A percentile compares a stretch with the other conserved stretches of the same genome.
phyloP scores from a whole-genome alignment of 2,797 vertebrate species.

The Megaceryle alcyon region DNA sequence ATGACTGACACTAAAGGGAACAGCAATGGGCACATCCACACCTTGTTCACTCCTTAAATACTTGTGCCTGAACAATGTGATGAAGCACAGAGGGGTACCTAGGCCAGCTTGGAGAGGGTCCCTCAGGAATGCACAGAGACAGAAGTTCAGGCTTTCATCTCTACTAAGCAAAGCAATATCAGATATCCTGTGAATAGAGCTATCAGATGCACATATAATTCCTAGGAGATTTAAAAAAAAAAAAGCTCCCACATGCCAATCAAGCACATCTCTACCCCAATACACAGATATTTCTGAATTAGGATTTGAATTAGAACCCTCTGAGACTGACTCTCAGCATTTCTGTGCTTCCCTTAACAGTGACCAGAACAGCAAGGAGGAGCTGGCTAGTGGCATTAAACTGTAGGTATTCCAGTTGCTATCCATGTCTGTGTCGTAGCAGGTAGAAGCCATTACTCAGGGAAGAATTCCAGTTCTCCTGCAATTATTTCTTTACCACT shows the following conservation, averaged over 20 bases:
- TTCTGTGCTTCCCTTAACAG: background rate
- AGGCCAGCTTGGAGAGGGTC: background rate
- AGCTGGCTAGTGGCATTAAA: background rate
- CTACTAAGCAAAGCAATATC: background rate
- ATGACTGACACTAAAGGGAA: slow-evolving; percentile 44
- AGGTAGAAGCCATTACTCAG: background rate
- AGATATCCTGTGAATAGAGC: background rate
- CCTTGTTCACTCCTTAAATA: background rate
- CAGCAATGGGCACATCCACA: background rate
- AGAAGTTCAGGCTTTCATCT: background rate
- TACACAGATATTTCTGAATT: background rate
- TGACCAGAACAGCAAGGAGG: background rate
- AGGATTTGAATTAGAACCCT: background rate
- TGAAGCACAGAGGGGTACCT: rapidly evolving
- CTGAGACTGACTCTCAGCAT: rapidly evolving
- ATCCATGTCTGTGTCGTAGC: background rate
- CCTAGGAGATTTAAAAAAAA: background rate
- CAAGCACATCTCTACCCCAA: background rate
- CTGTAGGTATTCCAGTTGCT: background rate
- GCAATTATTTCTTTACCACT: background rate
- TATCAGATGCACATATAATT: background rate
- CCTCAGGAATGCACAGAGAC: background rate
- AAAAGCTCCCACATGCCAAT: background rate
- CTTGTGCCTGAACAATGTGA: background rate
- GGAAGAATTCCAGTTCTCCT: background rate